Percentiles rank a stretch among this genome's conserved stretches.
These are phyloP conservation scores for Cirrhinus mrigala DNA, from an alignment of 2,797 vertebrate species.

Conservation along the genomic window DNA sequence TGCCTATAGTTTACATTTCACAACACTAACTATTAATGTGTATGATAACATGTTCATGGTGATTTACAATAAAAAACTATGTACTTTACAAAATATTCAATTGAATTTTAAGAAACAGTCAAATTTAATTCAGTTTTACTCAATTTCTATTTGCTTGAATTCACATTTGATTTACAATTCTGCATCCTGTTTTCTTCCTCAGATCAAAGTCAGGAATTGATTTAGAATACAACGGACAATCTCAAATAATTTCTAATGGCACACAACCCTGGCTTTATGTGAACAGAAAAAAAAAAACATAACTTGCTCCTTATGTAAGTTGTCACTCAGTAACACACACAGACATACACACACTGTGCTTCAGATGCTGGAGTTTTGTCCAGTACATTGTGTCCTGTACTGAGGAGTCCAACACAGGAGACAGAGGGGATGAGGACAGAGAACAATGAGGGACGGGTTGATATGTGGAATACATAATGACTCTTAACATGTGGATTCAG, in stretches of 20 bases:
- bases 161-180: background rate
- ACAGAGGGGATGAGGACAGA: background rate
- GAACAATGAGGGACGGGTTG: background rate
- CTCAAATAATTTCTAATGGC: background rate
- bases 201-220: background rate
- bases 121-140: background rate
- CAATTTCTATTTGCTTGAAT: background rate
- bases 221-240: background rate
- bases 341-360: background rate
- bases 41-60: too few species aligned
- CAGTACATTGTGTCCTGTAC: background rate
- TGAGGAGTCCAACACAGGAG: conserved; percentile 11
- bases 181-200: background rate
- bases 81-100: too few species aligned
- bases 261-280: background rate
- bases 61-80: too few species aligned
- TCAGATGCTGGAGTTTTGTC: background rate
- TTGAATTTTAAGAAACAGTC: background rate
- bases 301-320: background rate
- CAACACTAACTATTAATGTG: too few species aligned
- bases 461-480: background rate
- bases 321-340: background rate
- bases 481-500: background rate
- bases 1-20: too few species aligned
- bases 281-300: background rate